phyloP scores from a whole-genome alignment of 2,797 vertebrate genomes.

The Amazona finschi region DNA sequence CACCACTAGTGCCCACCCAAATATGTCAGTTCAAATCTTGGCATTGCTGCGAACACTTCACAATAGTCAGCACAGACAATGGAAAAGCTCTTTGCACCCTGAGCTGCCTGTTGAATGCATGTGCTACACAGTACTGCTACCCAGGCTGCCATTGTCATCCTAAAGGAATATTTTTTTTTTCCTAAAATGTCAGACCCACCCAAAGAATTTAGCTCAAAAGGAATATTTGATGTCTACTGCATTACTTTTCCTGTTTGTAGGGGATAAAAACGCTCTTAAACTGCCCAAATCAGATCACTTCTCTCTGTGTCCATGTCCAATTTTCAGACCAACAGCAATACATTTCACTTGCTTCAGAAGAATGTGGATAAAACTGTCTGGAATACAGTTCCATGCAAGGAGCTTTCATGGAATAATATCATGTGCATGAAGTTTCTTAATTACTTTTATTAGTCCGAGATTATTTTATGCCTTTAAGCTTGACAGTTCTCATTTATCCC shows the following conservation, averaged over 20 bases:
- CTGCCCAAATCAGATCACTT: background rate
- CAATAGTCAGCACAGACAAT: background rate
- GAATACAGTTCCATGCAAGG: background rate
- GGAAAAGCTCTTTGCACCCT: slow-evolving; percentile 26
- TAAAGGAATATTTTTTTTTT: background rate
- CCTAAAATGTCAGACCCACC: background rate
- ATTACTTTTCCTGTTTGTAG: background rate
- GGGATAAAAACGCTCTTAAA: background rate
- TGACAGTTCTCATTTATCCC: background rate
- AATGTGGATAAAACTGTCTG: background rate
- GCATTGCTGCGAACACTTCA: background rate
- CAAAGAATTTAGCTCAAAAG: background rate
- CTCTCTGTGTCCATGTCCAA: fast-evolving
- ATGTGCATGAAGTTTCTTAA: background rate
- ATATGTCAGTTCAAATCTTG: background rate
- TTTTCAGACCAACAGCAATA: background rate
- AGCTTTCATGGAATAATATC: background rate
- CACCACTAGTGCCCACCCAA: background rate
- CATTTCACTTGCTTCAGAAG: background rate
- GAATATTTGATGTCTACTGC: background rate
- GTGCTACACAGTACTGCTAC: background rate
- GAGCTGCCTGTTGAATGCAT: background rate
- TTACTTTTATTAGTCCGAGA: background rate
- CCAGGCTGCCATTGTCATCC: background rate
- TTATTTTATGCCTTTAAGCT: background rate